Evolutionary conservation across 2,797 vertebrate genomes (phyloP).

Genomic region (Iguana delicatissima): DNA sequence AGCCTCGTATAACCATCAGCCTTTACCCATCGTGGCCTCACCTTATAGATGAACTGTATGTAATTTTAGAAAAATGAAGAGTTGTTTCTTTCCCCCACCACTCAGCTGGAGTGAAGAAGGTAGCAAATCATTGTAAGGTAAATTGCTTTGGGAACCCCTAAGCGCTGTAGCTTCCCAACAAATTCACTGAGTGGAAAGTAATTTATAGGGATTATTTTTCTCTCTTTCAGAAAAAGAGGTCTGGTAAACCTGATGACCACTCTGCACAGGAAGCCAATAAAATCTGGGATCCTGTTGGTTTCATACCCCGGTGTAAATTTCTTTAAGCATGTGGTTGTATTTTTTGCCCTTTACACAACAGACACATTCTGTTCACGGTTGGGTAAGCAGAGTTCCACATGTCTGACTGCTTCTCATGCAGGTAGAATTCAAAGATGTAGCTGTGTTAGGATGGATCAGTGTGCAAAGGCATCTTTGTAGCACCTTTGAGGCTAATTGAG

Average conservation of each 20-base stretch:
- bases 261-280: too few species aligned
- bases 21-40: not conserved
- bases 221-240: not conserved
- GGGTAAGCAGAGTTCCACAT: too few species aligned
- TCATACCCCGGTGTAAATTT: too few species aligned
- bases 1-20: not conserved
- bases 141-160: slow-evolving; percentile 21
- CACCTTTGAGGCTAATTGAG: too few species aligned
- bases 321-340: too few species aligned
- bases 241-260: not conserved
- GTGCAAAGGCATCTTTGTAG: too few species aligned
- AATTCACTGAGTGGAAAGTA: not conserved
- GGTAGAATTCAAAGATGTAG: too few species aligned
- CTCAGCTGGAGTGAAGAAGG: slow-evolving; percentile 9
- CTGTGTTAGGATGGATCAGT: too few species aligned
- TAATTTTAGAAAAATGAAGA: not conserved
- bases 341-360: too few species aligned
- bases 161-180: not conserved
- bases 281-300: too few species aligned
- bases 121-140: slow-evolving; percentile 9
- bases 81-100: not conserved
- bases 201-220: not conserved
- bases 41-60: slow-evolving; percentile 7
- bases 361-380: too few species aligned
- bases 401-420: too few species aligned